Evolutionary conservation across 2,888 invertebrate species (phyloP), one percentile per base, ranked within the genome.

Genomic region (Rugalucina vietnamica): DNA sequence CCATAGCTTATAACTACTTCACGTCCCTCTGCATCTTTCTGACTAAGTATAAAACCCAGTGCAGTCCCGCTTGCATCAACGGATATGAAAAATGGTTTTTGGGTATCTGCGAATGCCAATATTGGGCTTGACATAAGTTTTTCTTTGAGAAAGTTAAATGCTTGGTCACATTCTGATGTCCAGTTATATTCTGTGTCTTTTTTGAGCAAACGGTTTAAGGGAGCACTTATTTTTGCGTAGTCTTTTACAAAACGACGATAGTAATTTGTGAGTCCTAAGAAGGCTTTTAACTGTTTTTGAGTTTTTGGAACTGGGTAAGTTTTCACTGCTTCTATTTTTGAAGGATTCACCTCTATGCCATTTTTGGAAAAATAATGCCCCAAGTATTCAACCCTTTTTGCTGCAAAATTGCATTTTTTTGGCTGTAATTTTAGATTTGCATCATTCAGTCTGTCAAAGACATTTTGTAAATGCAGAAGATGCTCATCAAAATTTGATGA

Each of bases 1-100:
- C 85, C 86, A 82, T 87, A 89, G 21, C 80, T 65, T n/a, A 88
- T 85, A 14, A 87, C 88, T n/a, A 76, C 36, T 75, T 88, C 87
- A 32, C 72, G 36, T 2, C 76, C 82, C 54, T 86, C 57, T 18
- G 76, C 71, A 75, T 84, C 82, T 36, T 81, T 0, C 50, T 85
- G 84, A 21, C 82, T 84, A 34, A 85, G 50, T 0, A 85, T 54
- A 75, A 69, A 84, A 21, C 88, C 88, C 39, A 87, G 29, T 12
- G 85, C 77, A 21, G 71, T 37, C 27, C 32, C 12, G 81, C 43
- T 4, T 79, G 27, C 1, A 54, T 36, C 18, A 82, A 85, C 39
- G 74, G 71, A n/a, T 1, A 91, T 21, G 8, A 79, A 83, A 43
- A 90, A 88, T 0, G 71, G 76, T 78, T 70, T 32, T 65, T 32